phyloP scores from a whole-genome alignment of 2,888 invertebrate genomes.

The Tridacna crocea region DNA sequence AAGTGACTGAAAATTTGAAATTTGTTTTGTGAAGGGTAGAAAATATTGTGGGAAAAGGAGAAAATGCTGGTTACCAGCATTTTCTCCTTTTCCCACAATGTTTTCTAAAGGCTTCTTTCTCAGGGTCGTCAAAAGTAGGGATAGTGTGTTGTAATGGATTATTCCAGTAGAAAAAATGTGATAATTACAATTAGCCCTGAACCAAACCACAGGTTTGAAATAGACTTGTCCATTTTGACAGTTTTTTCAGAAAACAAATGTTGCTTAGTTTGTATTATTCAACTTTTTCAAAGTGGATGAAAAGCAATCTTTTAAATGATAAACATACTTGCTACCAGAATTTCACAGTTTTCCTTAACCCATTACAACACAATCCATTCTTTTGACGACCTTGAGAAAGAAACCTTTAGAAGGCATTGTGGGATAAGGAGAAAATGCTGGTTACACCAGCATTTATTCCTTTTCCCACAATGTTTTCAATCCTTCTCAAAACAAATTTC shows the following conservation, averaged over 20 bases:
- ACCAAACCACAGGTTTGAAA: no score
- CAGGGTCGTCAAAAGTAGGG: not conserved
- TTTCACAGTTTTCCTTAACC: not conserved
- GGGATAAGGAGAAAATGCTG: not conserved
- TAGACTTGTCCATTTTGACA: no score
- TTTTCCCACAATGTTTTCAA: no score
- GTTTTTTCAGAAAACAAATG: no score
- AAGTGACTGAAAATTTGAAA: no score
- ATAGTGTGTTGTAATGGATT: not conserved
- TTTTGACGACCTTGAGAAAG: not conserved
- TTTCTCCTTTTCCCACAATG: slow-evolving; percentile 2
- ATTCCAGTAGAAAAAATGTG: no score
- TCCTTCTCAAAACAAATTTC: no score
- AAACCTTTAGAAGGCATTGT: not conserved
- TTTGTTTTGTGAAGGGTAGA: no score
- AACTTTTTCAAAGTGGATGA: not conserved
- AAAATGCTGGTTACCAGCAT: not conserved
- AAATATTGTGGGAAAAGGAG: not conserved
- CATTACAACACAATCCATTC: not conserved
- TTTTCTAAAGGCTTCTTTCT: not conserved
- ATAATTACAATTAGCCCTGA: no score
- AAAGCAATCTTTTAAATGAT: not conserved
- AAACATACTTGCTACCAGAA: not conserved
- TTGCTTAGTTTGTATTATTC: no score
- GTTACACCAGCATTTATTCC: no score